These are phyloP conservation scores for Enhydra lutris DNA, from an alignment of 2,113 vertebrate genomes.

Conservation along the genomic window DNA sequence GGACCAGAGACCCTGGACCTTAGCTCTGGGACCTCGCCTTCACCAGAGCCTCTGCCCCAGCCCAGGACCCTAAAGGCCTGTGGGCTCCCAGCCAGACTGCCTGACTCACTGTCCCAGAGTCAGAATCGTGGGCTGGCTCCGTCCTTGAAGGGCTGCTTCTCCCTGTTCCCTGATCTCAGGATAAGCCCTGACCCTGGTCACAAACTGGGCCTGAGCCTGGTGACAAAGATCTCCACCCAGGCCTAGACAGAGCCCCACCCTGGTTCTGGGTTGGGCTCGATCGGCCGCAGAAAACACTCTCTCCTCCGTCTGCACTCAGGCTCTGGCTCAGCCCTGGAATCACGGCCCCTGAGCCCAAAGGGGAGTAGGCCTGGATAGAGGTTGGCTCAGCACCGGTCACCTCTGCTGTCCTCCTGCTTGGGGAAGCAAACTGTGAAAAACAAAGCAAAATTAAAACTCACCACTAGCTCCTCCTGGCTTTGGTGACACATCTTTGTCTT, in stretches of 20 bases:
- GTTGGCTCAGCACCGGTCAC: background rate
- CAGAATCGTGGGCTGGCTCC: background rate
- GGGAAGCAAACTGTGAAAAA: background rate
- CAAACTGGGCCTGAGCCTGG: background rate
- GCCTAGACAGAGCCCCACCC: background rate
- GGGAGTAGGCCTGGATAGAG: background rate
- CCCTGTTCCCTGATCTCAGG: background rate
- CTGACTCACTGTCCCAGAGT: background rate
- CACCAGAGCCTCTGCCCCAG: background rate
- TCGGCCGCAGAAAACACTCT: background rate
- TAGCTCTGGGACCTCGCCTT: background rate
- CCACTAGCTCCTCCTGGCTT: background rate
- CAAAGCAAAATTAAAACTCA: background rate
- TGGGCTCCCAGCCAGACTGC: background rate
- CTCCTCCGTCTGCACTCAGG: background rate
- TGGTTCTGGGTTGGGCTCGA: background rate
- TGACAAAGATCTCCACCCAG: conserved; percentile 13
- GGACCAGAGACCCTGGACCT: background rate
- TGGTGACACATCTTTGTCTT: background rate
- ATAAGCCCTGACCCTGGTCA: background rate
- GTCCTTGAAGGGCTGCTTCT: conserved; percentile 18
- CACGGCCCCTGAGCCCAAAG: background rate
- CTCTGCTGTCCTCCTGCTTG: background rate
- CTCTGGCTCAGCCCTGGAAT: background rate
- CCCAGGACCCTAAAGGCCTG: background rate